Base-by-base conservation (phyloP, 2,888 invertebrate genomes). In the Diplolepis rosae region DNA sequence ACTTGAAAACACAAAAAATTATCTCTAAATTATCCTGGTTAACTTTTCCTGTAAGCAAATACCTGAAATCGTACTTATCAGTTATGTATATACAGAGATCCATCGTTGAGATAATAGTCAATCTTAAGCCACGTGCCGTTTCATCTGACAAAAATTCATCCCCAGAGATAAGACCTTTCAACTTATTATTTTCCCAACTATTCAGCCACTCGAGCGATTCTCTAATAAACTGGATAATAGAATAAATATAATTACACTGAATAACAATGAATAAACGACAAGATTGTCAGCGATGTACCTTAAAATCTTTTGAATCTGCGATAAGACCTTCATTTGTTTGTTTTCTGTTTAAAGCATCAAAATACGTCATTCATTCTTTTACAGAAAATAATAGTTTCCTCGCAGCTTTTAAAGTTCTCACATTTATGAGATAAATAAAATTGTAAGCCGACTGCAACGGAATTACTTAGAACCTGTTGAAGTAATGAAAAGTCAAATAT, bases 21-120 rank as follows among this genome's bases (percentile, higher is more conserved):
- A 79, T 77, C 74, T 78, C 76, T 50, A 77, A 68, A 61, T 76
- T 74, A 50, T 78, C 78, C 48, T 76, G 77, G 54, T 77, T 30
- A n/a, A n/a, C n/a, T n/a, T n/a, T n/a, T n/a, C n/a, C n/a, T n/a
- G n/a, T n/a, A n/a, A n/a, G n/a, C n/a, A n/a, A n/a, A n/a, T n/a
- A n/a, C n/a, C n/a, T n/a, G n/a, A n/a, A n/a, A n/a, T n/a, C n/a
- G n/a, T n/a, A 68, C 42, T 73, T 70, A 1, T 71, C 70, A 1
- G 69, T 73, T 4, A 76, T 56, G 48, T 77, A 75, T 4, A 11
- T 11, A 35, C 71, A 71, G 5, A 76, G 7, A 24, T 73, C 65
- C 50, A 78, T 69, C 5, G 71, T 74, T 3, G 74, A 74, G 2
- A n/a, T 28, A 11, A 74, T 9, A 6, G 70, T 32, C 9, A 74